Evolutionary conservation across 2,113 vertebrate genomes (phyloP).

Genomic region (Notarius quadriscutis): DNA sequence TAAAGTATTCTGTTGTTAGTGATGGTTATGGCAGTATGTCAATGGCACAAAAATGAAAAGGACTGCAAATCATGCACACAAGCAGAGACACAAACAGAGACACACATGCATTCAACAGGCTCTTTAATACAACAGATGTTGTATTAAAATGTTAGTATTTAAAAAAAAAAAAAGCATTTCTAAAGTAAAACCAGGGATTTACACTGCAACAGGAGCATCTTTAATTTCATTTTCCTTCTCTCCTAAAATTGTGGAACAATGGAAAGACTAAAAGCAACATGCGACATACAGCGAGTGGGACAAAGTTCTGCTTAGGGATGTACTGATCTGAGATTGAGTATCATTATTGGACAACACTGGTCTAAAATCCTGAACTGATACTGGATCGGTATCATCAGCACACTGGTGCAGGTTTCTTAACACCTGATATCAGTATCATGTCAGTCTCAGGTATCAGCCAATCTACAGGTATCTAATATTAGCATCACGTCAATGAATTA

Average conservation of each 20-base stretch:
- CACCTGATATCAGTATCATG: background rate
- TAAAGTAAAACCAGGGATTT: conserved; percentile 13
- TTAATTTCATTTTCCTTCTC: conserved; percentile 15
- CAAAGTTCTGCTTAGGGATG: background rate
- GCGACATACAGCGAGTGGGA: background rate
- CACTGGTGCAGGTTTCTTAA: background rate
- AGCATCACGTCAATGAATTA: background rate
- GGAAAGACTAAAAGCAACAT: background rate
- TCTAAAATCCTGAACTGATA: background rate
- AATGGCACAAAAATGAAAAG: background rate
- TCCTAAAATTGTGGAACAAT: background rate
- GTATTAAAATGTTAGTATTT: conserved; percentile 6
- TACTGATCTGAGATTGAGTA: background rate
- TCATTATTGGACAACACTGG: too few species aligned
- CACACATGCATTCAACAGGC: conserved; percentile 14
- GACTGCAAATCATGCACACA: background rate
- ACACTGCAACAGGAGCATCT: background rate
- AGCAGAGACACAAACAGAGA: background rate
- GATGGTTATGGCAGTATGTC: background rate
- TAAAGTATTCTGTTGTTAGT: background rate
- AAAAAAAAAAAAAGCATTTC: conserved; percentile 6
- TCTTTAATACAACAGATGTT: conserved; percentile 7
- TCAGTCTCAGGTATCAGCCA: background rate
- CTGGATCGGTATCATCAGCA: background rate
- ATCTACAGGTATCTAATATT: background rate